These are phyloP conservation scores for Meganola albula DNA, from an alignment of 2,888 invertebrate genomes.

Conservation along the genomic window DNA sequence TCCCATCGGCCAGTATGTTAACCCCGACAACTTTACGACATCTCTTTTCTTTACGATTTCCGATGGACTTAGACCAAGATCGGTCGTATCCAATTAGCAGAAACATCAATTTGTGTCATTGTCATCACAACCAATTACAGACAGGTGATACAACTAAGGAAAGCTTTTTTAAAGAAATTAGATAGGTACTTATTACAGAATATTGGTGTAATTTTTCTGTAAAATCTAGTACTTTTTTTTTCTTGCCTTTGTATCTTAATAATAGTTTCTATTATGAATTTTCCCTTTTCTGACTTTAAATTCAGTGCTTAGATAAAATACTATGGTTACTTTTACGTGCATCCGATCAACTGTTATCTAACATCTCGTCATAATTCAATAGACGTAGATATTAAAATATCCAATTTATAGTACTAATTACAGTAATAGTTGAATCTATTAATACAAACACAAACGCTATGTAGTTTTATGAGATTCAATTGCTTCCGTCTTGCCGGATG, in stretches of 20 bases:
- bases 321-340: slow-evolving; percentile 12
- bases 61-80: slow-evolving; percentile 35
- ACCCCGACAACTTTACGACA: slow-evolving; percentile 32
- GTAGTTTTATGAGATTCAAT: slow-evolving; percentile 26
- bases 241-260: too few relatives aligned
- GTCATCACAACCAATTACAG: slow-evolving; percentile 30
- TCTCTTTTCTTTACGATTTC: slow-evolving; percentile 36
- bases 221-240: too few relatives aligned
- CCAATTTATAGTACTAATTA: slow-evolving; percentile 34
- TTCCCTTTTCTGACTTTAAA: too few relatives aligned
- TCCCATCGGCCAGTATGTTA: slow-evolving; percentile 26
- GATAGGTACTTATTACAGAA: too few relatives aligned
- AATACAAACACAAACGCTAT: slow-evolving; percentile 32
- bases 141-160: slow-evolving; percentile 24
- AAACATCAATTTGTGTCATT: slow-evolving; percentile 31
- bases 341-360: slow-evolving; percentile 23
- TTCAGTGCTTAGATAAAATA: too few relatives aligned
- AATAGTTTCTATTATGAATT: too few relatives aligned
- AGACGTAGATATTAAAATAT: slow-evolving; percentile 20
- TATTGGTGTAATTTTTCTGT: too few relatives aligned
- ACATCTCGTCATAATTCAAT: slow-evolving; percentile 24
- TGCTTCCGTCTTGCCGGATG: slow-evolving; percentile 15
- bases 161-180: too few relatives aligned
- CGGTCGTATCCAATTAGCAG: slow-evolving; percentile 33
- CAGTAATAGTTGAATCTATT: slow-evolving; percentile 31